Evolutionary conservation across 2,888 invertebrate species (phyloP).

Genomic region (Gastrophysa polygoni): DNA sequence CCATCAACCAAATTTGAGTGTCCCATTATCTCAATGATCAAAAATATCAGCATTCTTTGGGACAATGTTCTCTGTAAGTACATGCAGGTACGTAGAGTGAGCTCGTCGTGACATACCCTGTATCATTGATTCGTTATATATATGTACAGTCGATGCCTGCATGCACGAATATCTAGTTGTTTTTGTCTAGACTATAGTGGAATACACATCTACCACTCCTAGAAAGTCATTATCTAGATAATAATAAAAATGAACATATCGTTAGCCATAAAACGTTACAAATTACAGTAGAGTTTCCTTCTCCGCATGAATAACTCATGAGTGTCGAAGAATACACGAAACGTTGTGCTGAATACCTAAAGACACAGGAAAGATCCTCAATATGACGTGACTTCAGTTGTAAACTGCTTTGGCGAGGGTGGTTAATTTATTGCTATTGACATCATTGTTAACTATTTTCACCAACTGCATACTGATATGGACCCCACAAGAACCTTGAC

Average conservation of each 20-base stretch:
- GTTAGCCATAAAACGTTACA: slow-evolving; percentile 55
- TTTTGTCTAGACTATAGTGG: background rate
- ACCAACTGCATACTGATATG: slow-evolving; percentile 53
- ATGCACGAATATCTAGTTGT: too few species aligned
- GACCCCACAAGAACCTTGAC: slow-evolving; percentile 51
- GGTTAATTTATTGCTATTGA: slow-evolving; percentile 58
- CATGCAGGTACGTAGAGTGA: too few species aligned
- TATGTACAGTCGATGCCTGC: too few species aligned
- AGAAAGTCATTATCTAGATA: slow-evolving; percentile 48
- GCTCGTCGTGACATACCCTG: too few species aligned
- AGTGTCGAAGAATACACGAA: slow-evolving; percentile 50
- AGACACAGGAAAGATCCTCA: slow-evolving; percentile 50
- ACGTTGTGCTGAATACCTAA: slow-evolving; percentile 44
- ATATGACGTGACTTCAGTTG: slow-evolving; percentile 44
- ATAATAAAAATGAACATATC: slow-evolving; percentile 51
- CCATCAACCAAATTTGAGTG: too few species aligned
- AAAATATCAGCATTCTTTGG: too few species aligned
- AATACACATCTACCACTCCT: slow-evolving; percentile 29
- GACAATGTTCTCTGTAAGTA: too few species aligned
- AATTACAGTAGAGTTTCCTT: slow-evolving; percentile 53
- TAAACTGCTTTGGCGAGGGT: slow-evolving; percentile 47
- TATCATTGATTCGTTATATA: too few species aligned
- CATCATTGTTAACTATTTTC: slow-evolving; percentile 56
- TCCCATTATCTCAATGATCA: too few species aligned
- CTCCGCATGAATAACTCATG: slow-evolving; percentile 54